A percentile compares a stretch with the other conserved stretches of the same genome.
These are phyloP conservation scores for Sisor rabdophorus DNA, from an alignment of 2,113 vertebrate genomes.

Conservation along the genomic window DNA sequence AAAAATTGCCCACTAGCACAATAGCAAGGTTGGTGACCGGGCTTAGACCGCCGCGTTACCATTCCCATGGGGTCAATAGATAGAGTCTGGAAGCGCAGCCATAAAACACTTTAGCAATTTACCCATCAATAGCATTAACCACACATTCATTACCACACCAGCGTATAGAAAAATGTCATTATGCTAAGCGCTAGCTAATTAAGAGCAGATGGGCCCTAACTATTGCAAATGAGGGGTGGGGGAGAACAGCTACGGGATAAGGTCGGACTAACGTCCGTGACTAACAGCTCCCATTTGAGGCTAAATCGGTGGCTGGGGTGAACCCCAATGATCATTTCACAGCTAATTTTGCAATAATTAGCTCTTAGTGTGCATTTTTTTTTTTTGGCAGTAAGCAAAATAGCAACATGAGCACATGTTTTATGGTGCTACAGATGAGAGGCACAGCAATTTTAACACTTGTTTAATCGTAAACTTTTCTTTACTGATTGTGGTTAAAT, in stretches of 20 bases:
- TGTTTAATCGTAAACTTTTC: too few relatives aligned
- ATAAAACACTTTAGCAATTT: slow-evolving; percentile 49
- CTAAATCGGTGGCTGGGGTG: slow-evolving; percentile 50
- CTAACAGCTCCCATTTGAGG: slow-evolving; percentile 64
- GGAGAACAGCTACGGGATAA: slow-evolving; percentile 31
- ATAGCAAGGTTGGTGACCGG: not conserved
- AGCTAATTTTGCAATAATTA: slow-evolving; percentile 63
- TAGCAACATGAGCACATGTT: not conserved
- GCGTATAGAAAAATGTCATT: slow-evolving; percentile 48
- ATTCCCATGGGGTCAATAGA: slow-evolving; percentile 41
- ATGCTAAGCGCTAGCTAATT: slow-evolving; percentile 55
- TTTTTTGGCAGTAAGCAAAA: slow-evolving; percentile 15
- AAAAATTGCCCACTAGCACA: slow-evolving; percentile 7
- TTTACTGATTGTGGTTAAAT: not conserved
- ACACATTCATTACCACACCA: slow-evolving; percentile 49
- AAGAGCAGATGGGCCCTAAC: slow-evolving; percentile 61
- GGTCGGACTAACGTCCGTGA: slow-evolving; percentile 64
- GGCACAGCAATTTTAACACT: not conserved
- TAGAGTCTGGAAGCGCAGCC: slow-evolving; percentile 33
- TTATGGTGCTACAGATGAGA: not conserved
- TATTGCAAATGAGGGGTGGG: slow-evolving; percentile 37
- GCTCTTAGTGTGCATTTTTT: slow-evolving; percentile 30
- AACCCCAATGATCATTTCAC: slow-evolving; percentile 62
- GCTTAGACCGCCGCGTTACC: slow-evolving; percentile 30
- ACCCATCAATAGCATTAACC: slow-evolving; percentile 51